Base-by-base conservation (phyloP, 1,140 invertebrate genomes). In the Lepidurus arcticus region DNA sequence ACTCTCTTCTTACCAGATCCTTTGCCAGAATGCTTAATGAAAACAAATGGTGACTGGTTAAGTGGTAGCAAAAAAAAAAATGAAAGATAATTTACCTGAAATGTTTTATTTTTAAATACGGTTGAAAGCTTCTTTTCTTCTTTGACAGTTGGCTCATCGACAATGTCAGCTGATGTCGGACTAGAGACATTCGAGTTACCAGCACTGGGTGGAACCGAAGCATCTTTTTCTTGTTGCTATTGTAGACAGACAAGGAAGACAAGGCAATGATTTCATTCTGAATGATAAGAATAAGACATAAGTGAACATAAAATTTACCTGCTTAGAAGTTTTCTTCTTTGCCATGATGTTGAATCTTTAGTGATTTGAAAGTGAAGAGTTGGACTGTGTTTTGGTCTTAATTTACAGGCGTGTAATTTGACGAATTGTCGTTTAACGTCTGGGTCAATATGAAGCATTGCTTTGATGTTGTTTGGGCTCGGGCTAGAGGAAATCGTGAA, bases 1-100 rank as follows among this genome's bases (percentile, higher is more conserved):
- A 89, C 89, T 78, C 90, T 87, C 84, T 92, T 92, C 26, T 88
- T 89, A n/a, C 83, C 85, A 53, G 76, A 86, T 78, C 83, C 86
- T 13, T 84, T 86, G 7, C 85, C 84, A 73, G 65, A 44, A 76
- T 74, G 43, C 16, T 77, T 73, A 78, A 76, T 16, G 74, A 42
- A 42, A 74, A 77, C 44, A 24, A 44, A 65, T 11, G 73, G 16
- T 73, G 21, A 65, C 11, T 11, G 24, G 1, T 21, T 5, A 44
- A 77, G 21, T 5, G 13, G 42, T 5, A 44, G 21, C 76, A 80
- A 34, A 1, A 34, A 42, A 42, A n/a, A 24, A n/a, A 11, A 43
- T 78, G 10, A 21, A 24, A 24, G 24, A 24, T 24, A 24, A 24
- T 24, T 81, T 82, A 85, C 84, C 79, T 85, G 82, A 82, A 85